Conservation (phyloP, 1,140 invertebrate species). For the Tetraneura akinire region DNA sequence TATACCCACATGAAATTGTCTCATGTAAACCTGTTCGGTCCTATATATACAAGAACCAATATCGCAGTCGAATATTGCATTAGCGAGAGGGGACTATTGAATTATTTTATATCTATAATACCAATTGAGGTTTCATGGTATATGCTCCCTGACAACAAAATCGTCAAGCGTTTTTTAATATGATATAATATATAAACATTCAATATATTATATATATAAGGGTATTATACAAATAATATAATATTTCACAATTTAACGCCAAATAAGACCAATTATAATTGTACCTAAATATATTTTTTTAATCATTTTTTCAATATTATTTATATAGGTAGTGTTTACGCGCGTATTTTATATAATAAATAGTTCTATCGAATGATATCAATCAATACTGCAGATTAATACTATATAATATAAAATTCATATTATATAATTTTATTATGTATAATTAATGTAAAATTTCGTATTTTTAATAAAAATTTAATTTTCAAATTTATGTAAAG, state of each 20-base stretch:
- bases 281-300: no score
- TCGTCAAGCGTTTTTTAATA: slow-evolving; percentile 20
- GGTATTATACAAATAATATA: no score
- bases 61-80: neutral
- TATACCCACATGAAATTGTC: slow-evolving; percentile 21
- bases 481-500: no score
- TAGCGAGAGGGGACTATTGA: slow-evolving; percentile 9
- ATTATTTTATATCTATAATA: neutral
- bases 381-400: no score
- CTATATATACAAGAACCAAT: neutral
- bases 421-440: no score
- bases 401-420: no score
- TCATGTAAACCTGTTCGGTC: slow-evolving; percentile 38
- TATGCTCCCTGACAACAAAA: slow-evolving; percentile 1
- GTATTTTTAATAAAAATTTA: no score
- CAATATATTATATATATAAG: neutral
- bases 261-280: neutral
- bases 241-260: neutral
- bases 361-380: no score
- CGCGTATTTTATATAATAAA: no score
- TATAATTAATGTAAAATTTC: no score
- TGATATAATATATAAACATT: neutral
- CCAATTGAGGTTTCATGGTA: slow-evolving; percentile 17
- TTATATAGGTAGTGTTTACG: no score
- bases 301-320: no score